Evolutionary conservation across 2,113 vertebrate species (phyloP), one percentile per base, ranked within the genome.

Genomic region (Synchiropus splendidus): DNA sequence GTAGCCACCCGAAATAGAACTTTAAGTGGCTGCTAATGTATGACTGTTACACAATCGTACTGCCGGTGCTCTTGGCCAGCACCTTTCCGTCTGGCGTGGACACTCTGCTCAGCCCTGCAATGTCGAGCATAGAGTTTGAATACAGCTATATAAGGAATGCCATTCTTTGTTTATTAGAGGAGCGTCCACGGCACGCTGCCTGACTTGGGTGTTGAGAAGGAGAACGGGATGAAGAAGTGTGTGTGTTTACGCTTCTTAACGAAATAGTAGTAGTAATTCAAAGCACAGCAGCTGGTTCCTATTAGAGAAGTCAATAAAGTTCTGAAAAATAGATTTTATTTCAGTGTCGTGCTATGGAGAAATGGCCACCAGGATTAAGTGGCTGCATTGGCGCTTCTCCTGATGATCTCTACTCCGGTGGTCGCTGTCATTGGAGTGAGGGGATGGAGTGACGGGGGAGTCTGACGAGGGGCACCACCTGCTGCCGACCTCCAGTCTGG

Each of bases 71-170:
- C 62, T 63, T 63, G 61, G 66, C 68, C 11, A 2, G 56, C 68
- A 58, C 58, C 43, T 61, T 47, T 67, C 48, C 40, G 48, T 44
- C 62, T 61, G 48, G 18, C 57, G 48, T 36, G 18, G 30, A 6
- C 18, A 36, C 61, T 54, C 41, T 15, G n/a, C n/a, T 54, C 27
- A 36, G 27, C 55, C 36, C 58, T 42, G 48, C 17, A 13, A 46
- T 43, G 57, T 63, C 65, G 61, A 36, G n/a, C n/a, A n/a, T n/a
- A n/a, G 41, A 51, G 59, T 59, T 30, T 58, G 58, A 70, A 54
- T 48, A 67, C 49, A 57, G 51, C 76, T 84, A 83, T 83, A 83
- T 81, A 83, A 80, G 80, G 77, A 51, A 74, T 82, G 74, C 63
- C 58, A 48, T 74, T 70, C 71, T 80, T 72, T 81, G 79, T 82